Base-by-base conservation (phyloP, 2,113 vertebrate species). In the Clarias gariepinus region DNA sequence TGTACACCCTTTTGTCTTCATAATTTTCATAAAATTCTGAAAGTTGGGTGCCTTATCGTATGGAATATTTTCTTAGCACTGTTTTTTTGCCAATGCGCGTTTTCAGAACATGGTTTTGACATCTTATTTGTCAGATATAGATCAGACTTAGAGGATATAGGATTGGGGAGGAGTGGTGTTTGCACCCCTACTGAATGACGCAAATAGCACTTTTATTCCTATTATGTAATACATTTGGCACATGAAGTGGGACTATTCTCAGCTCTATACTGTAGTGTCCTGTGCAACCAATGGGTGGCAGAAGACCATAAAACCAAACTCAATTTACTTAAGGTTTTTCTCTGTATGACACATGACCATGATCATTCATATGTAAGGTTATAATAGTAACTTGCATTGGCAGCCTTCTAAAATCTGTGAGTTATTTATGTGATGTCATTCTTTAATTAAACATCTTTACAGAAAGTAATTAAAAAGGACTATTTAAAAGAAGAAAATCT, bases 401-500 rank as follows among this genome's bases (percentile, higher is more conserved):
- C 77, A 69, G 82, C 25, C 58, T 81, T 36, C 21, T 41, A 81
- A 12, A 23, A 76, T 73, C 63, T 23, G 15, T 77, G 83, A 16
- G 10, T 60, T 61, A 74, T 77, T 80, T 69, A 68, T 64, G n/a
- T 81, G 53, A 77, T 63, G 47, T 0, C 15, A 79, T 69, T 63
- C 76, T 89, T 84, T 87, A 88, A 87, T 90, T 89, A 89, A 87
- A 60, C n/a, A 78, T 84, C 33, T 86, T 68, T 76, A 64, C 73
- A 74, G 60, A 52, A 36, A 68, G 88, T 90, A 90, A 90, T 89
- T 89, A 86, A 89, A 89, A 69, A 53, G 8, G 64, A 78, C 53
- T 71, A 13, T 71, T 83, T 28, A 81, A 30, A 68, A 76, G 52
- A 61, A 21, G 47, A 25, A n/a, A 19, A 79, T 41, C 30, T 52